Base-by-base conservation (phyloP, 92 coral and sea anemone genomes). In the Pocillopora grandis region DNA sequence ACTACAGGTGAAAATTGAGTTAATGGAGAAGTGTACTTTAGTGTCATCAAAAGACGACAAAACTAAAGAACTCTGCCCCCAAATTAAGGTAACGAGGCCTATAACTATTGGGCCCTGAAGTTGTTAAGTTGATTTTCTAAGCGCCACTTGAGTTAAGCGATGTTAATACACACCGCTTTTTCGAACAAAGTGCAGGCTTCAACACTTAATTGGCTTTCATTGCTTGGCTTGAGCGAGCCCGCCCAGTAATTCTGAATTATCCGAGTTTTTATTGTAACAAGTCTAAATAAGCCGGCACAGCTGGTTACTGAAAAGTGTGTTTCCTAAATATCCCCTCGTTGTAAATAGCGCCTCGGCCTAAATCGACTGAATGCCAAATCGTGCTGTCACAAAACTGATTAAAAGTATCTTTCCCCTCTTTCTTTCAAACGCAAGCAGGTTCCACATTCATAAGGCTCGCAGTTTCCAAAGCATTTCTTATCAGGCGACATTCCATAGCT, bases 21-120 rank as follows among this genome's bases (percentile, higher is more conserved):
- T 60, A 83, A 72, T 52, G 78, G 60, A 62, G 63, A 19, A 13
- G n/a, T 20, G 31, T 56, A 55, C 72, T 64, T 83, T 74, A 60
- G 19, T 73, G 21, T 73, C 58, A 75, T 76, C 66, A 55, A 68
- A 66, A 76, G 58, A 35, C 31, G 65, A 58, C 52, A 42, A 42
- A 42, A 67, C 66, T 31, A 62, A 84, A 75, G 57, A 16, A 56
- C 37, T 56, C 21, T 56, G 66, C 75, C 76, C 87, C 67, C 61
- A 76, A 84, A 84, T 76, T 84, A 84, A 76, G 74, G 64, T 84
- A 58, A 84, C 71, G 88, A 84, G 70, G 58, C 35, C 83, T 66
- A 59, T 76, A 58, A 76, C 83, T 84, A 75, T 70, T 73, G 63
- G 56, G 36, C 35, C 35, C 3, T 11, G 31, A 62, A 62, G 55